These are phyloP conservation scores for Lissonota sp. DNA, from an alignment of 2,888 invertebrate species.

Conservation along the genomic window DNA sequence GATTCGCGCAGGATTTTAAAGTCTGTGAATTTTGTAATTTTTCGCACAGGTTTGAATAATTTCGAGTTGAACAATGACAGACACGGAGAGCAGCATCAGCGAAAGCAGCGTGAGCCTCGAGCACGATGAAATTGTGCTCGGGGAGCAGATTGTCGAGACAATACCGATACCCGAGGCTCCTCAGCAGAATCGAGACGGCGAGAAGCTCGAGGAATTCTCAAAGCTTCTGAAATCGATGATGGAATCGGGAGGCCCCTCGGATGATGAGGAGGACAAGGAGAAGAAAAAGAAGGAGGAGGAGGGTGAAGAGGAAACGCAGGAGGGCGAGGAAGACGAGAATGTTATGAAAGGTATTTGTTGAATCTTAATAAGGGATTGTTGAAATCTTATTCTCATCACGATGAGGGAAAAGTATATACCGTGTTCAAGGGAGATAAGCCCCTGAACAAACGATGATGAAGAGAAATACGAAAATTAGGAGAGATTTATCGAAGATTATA, in stretches of 20 bases:
- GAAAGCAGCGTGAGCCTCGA: conserved; percentile 69
- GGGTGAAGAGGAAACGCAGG: conserved; percentile 65
- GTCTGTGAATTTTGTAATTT: too few relatives aligned
- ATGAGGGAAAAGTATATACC: background rate
- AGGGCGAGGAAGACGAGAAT: conserved; percentile 66
- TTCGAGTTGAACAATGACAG: conserved; percentile 72
- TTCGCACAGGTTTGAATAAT: too few relatives aligned
- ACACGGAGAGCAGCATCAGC: conserved; percentile 73
- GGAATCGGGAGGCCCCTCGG: conserved; percentile 74
- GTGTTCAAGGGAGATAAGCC: background rate
- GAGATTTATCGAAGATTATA: background rate
- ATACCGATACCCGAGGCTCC: conserved; percentile 43
- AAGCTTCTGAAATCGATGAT: conserved; percentile 80
- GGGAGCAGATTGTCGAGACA: conserved; percentile 60
- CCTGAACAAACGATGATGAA: background rate
- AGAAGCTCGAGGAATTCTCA: conserved; percentile 80
- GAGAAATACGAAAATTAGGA: background rate
- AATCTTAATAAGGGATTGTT: conserved; percentile 3
- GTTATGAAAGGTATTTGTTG: conserved; percentile 66
- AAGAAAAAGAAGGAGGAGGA: too few relatives aligned
- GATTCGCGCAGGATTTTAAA: too few relatives aligned
- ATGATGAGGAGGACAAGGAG: conserved; percentile 77
- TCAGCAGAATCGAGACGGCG: conserved; percentile 71
- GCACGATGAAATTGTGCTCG: conserved; percentile 40
- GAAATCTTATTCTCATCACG: background rate